phyloP scores from a whole-genome alignment of 2,888 invertebrate genomes.

The Rhagonycha lutea region DNA sequence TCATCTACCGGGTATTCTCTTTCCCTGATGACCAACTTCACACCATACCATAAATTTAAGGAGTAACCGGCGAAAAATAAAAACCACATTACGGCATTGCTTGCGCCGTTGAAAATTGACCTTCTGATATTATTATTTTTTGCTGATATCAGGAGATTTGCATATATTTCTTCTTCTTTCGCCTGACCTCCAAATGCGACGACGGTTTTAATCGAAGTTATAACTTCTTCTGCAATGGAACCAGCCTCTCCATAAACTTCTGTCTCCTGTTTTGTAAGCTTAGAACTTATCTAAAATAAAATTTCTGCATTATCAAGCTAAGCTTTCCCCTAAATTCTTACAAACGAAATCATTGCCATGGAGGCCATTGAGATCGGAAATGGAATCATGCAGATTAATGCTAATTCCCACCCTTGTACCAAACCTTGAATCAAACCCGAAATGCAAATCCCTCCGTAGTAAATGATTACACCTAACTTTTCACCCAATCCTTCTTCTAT shows the following conservation, averaged over 20 bases:
- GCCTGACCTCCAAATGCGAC: constrained; percentile 78
- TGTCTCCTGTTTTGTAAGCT: constrained; percentile 67
- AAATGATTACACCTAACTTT: constrained; percentile 74
- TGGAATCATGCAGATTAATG: constrained; percentile 73
- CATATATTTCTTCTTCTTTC: constrained; percentile 70
- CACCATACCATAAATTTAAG: constrained; percentile 81
- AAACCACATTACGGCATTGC: constrained; percentile 75
- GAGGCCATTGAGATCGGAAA: constrained; percentile 70
- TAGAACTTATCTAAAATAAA: constrained; percentile 63
- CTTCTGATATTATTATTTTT: constrained; percentile 66
- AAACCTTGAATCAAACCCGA: constrained; percentile 72
- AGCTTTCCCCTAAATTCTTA: neutral
- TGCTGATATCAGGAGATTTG: constrained; percentile 62
- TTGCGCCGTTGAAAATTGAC: constrained; percentile 70
- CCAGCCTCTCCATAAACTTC: constrained; percentile 78
- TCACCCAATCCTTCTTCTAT: constrained; percentile 85
- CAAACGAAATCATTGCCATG: constrained; percentile 64
- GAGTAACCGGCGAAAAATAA: constrained; percentile 76
- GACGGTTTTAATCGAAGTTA: constrained; percentile 75
- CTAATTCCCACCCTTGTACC: constrained; percentile 78
- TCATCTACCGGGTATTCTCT: constrained; percentile 49
- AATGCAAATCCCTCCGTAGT: constrained; percentile 69
- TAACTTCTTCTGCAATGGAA: constrained; percentile 76
- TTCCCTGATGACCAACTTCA: constrained; percentile 69
- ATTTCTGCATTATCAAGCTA: neutral